A percentile compares a stretch with the other conserved stretches of the same genome.
These are phyloP conservation scores for Periphyllus acericola DNA, from an alignment of 2,888 invertebrate genomes.

Conservation along the genomic window DNA sequence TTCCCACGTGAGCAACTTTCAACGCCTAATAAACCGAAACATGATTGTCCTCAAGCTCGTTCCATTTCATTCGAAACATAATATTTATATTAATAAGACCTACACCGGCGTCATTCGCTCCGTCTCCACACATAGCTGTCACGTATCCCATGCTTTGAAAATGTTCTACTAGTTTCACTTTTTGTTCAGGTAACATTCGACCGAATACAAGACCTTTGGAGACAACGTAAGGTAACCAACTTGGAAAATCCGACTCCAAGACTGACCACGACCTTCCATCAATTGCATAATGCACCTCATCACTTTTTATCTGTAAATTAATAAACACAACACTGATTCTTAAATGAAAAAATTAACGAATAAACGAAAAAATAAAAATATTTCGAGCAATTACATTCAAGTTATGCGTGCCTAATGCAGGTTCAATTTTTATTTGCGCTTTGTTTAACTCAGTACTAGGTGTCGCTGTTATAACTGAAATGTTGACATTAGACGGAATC, in stretches of 20 bases:
- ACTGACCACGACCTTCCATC: slow-evolving; percentile 82
- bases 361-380: background rate
- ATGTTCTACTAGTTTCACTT: slow-evolving; percentile 79
- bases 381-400: slow-evolving; percentile 13
- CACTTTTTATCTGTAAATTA: background rate
- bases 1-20: slow-evolving; percentile 87
- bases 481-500: slow-evolving; percentile 69
- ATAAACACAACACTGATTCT: background rate
- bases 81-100: slow-evolving; percentile 64
- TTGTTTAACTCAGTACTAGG: slow-evolving; percentile 23
- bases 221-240: slow-evolving; percentile 75
- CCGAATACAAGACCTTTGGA: slow-evolving; percentile 81
- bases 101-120: slow-evolving; percentile 86
- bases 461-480: slow-evolving; percentile 35
- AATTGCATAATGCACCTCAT: slow-evolving; percentile 71
- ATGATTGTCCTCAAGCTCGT: too few species aligned
- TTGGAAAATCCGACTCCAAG: slow-evolving; percentile 76
- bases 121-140: slow-evolving; percentile 80
- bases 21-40: slow-evolving; percentile 71
- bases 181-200: slow-evolving; percentile 84
- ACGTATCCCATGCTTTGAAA: slow-evolving; percentile 77
- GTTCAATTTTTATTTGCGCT: slow-evolving; percentile 47
- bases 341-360: background rate
- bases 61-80: too few species aligned
- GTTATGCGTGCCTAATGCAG: background rate